phyloP scores from a whole-genome alignment of 2,113 vertebrate genomes.

The Zingel zingel region DNA sequence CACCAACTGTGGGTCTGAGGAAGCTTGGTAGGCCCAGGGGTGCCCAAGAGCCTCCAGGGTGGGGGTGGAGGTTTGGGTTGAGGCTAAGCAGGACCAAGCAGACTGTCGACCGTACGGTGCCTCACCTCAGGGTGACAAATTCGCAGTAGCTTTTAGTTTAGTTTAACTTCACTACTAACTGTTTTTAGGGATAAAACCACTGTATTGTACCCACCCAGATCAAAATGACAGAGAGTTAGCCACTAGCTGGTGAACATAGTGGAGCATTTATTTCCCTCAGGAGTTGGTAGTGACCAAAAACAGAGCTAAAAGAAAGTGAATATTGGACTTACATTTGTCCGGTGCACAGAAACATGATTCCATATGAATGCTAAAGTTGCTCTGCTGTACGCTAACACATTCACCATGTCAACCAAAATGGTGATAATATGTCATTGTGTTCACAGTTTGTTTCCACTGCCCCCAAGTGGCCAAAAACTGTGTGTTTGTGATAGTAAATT shows the following conservation, averaged over 20 bases:
- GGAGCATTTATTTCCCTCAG: neutral
- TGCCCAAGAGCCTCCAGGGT: conserved; percentile 37
- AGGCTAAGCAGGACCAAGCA: conserved; percentile 42
- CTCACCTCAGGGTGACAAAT: conserved; percentile 40
- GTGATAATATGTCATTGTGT: neutral
- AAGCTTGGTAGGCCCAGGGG: conserved; percentile 57
- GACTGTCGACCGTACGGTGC: conserved; percentile 31
- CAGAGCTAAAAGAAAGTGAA: neutral
- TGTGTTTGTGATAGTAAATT: conserved; percentile 2
- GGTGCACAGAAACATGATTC: neutral
- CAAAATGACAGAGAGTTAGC: neutral
- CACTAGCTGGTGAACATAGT: neutral
- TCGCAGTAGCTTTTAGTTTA: conserved; percentile 11
- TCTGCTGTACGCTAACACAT: neutral
- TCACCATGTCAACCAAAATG: neutral
- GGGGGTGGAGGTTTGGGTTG: neutral
- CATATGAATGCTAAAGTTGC: neutral
- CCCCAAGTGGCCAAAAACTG: no score
- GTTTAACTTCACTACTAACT: neutral
- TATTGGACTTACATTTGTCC: neutral
- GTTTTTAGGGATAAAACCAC: neutral
- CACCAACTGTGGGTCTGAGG: conserved; percentile 80
- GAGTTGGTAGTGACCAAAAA: neutral
- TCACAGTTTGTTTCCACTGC: neutral
- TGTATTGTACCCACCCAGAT: neutral